Evolutionary conservation across 1,140 invertebrate genomes (phyloP).

Genomic region (Cherax quadricarinatus): DNA sequence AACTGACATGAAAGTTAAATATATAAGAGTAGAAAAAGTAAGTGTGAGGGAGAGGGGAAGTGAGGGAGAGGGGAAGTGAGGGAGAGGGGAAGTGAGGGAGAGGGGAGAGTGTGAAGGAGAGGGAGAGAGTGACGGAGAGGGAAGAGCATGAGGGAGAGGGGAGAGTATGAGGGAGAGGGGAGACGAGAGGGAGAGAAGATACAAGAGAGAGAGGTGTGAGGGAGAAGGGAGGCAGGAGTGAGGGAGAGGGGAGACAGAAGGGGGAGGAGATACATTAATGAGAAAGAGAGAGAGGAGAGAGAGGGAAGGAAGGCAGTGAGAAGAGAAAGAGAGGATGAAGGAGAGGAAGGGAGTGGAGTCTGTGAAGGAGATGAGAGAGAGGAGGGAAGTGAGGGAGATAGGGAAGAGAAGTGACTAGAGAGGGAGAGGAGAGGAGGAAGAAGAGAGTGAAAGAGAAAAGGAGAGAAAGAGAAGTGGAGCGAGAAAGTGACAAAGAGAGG

Average conservation of each 20-base stretch:
- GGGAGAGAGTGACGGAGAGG: background rate
- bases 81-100: background rate
- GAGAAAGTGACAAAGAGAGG: background rate
- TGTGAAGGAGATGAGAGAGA: background rate
- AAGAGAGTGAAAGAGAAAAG: background rate
- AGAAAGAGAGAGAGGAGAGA: background rate
- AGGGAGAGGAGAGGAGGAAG: slow-evolving; percentile 14
- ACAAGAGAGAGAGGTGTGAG: background rate
- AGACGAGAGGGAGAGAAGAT: background rate
- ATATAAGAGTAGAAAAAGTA: background rate
- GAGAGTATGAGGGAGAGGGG: background rate
- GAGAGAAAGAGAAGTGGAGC: background rate
- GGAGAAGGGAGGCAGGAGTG: background rate
- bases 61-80: background rate
- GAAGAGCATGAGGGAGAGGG: background rate
- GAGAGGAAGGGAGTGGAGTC: background rate
- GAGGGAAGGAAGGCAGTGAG: background rate
- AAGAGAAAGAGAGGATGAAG: background rate
- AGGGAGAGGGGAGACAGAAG: background rate
- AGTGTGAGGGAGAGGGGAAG: background rate
- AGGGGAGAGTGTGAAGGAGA: background rate
- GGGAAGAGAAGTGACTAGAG: slow-evolving; percentile 1
- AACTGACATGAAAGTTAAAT: background rate
- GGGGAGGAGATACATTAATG: too few species aligned
- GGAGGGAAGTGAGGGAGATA: slow-evolving; percentile 10